Conservation (phyloP, 1,140 invertebrate species). For the Bombus superbus region DNA sequence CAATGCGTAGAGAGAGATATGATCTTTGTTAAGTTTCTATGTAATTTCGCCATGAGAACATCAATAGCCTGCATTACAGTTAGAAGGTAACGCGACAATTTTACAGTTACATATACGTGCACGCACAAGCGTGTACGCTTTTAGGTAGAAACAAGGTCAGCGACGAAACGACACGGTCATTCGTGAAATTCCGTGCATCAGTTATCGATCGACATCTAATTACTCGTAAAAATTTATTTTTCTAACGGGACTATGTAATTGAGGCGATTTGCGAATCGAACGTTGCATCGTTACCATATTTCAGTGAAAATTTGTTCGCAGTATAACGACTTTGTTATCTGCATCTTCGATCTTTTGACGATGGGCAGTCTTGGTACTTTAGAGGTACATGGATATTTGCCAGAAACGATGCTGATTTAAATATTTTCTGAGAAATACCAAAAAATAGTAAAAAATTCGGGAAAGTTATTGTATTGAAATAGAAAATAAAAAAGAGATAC, state of each 20-base stretch:
- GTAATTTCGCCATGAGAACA: slow-evolving; percentile 36
- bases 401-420: background rate
- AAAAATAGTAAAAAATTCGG: too few relatives aligned
- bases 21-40: background rate
- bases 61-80: slow-evolving; percentile 76
- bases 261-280: too few relatives aligned
- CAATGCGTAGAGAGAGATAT: background rate
- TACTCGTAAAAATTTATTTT: slow-evolving; percentile 36
- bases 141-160: slow-evolving; percentile 50
- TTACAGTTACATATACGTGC: slow-evolving; percentile 67
- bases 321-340: background rate
- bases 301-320: too few relatives aligned
- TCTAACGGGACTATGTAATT: slow-evolving; percentile 36
- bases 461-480: background rate
- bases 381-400: background rate
- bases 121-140: background rate
- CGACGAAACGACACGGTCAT: background rate
- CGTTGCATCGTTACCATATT: background rate
- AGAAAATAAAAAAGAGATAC: background rate
- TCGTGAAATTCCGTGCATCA: slow-evolving; percentile 13
- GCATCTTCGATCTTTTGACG: background rate
- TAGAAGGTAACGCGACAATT: slow-evolving; percentile 72
- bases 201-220: slow-evolving; percentile 12
- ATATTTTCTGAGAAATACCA: background rate
- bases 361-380: background rate